Conservation (phyloP, 2,113 vertebrate genomes). For the Hyla sarda region DNA sequence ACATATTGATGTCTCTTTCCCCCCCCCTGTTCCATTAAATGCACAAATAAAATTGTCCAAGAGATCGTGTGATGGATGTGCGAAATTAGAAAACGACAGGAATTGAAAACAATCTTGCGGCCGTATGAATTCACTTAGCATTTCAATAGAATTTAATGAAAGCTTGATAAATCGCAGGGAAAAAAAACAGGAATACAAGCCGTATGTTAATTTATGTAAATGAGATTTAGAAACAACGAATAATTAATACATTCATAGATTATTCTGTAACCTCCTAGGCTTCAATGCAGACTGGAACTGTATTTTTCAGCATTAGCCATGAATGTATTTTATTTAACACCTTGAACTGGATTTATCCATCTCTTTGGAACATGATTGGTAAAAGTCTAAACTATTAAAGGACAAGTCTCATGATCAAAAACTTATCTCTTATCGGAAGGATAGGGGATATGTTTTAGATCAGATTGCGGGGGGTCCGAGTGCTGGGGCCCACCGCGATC, state of each 20-base stretch:
- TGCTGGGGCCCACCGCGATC: no score
- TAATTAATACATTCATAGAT: constrained; percentile 38
- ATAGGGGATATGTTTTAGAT: no score
- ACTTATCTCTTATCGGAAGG: no score
- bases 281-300: not conserved
- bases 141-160: constrained; percentile 25
- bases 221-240: not conserved
- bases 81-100: not conserved
- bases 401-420: no score
- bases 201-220: constrained; percentile 32
- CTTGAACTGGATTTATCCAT: not conserved
- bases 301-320: not conserved
- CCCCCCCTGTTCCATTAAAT: not conserved
- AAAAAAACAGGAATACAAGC: not conserved
- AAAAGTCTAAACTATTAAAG: no score
- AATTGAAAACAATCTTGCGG: constrained; percentile 29
- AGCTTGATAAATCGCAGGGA: constrained; percentile 27
- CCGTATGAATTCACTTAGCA: constrained; percentile 22
- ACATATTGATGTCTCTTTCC: not conserved
- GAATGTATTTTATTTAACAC: not conserved
- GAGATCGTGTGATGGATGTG: constrained; percentile 19
- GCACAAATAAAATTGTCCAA: not conserved
- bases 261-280: not conserved
- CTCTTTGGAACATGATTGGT: not conserved
- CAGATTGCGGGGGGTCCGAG: no score